Percentiles rank a stretch among this genome's conserved stretches.
Evolutionary conservation across 1,140 invertebrate genomes (phyloP).

Genomic region (Caenorhabditis briggsae): DNA sequence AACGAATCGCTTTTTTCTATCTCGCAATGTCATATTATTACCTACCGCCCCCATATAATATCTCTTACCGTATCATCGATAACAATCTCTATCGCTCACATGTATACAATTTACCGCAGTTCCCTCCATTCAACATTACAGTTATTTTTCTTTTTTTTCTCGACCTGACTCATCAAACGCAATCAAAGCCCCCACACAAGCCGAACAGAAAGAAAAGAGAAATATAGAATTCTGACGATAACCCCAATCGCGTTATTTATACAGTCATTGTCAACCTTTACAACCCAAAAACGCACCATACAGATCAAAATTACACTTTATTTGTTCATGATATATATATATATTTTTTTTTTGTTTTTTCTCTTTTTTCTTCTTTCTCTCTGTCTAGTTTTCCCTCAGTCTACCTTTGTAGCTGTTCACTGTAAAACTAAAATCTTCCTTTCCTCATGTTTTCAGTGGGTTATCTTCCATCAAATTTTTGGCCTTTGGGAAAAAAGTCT

Average conservation of each 20-base stretch:
- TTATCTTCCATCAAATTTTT: slow-evolving; percentile 24
- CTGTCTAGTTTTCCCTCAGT: neutral
- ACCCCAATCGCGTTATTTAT: slow-evolving; percentile 6
- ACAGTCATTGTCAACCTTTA: slow-evolving; percentile 37
- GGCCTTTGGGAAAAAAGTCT: neutral
- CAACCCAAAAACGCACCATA: neutral
- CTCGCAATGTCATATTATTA: no score
- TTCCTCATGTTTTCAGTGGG: neutral
- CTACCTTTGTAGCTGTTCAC: neutral
- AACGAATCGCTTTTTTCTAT: no score
- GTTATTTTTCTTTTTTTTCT: no score
- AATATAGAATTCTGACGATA: neutral
- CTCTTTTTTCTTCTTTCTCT: neutral
- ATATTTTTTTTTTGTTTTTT: neutral
- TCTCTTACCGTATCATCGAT: no score
- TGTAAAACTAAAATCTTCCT: neutral
- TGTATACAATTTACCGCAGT: no score
- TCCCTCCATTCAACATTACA: no score
- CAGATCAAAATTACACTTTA: slow-evolving; percentile 37
- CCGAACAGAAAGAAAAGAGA: neutral
- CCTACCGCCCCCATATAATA: no score
- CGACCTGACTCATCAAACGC: neutral
- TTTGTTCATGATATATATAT: slow-evolving; percentile 37
- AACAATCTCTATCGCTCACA: no score
- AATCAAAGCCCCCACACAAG: no score